Conservation (phyloP, 2,797 vertebrate species). For the Numenius phaeopus region DNA sequence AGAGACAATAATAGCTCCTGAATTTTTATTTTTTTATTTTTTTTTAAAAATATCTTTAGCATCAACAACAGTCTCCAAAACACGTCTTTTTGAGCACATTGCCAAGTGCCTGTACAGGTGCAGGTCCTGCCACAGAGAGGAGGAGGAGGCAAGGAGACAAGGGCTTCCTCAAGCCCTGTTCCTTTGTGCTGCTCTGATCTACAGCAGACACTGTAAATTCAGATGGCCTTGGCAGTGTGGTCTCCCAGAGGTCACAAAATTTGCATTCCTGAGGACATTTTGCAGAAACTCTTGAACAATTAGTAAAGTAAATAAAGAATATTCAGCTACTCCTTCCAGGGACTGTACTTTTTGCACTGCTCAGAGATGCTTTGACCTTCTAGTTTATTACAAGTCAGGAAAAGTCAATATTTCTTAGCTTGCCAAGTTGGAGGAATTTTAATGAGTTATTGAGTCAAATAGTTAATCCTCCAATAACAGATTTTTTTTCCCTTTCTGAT, state of each 20-base stretch:
- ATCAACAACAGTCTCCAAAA: not conserved
- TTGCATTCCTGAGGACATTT: constrained; percentile 74
- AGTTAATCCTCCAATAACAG: constrained; percentile 78
- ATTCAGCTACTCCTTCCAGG: constrained; percentile 16
- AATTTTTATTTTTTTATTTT: not conserved
- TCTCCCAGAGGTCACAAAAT: constrained; percentile 29
- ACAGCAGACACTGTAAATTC: not conserved
- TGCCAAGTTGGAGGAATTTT: constrained; percentile 78
- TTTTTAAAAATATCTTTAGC: not conserved
- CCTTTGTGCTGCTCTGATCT: not conserved
- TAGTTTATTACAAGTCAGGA: constrained; percentile 81
- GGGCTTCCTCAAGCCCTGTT: not conserved
- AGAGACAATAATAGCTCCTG: not conserved
- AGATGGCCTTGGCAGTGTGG: constrained; percentile 62
- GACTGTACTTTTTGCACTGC: constrained; percentile 50
- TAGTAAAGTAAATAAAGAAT: constrained; percentile 77
- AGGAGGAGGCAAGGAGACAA: not conserved
- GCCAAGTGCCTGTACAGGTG: not conserved
- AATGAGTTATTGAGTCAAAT: constrained; percentile 80
- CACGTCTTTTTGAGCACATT: fast-evolving
- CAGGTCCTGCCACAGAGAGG: not conserved
- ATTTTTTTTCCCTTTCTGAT: constrained; percentile 64
- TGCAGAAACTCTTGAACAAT: constrained; percentile 75
- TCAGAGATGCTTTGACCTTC: constrained; percentile 76
- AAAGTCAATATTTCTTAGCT: constrained; percentile 75